A percentile compares a stretch with the other conserved stretches of the same genome.
Conservation (phyloP, 2,888 invertebrate genomes). For the Argyresthia albistria region DNA sequence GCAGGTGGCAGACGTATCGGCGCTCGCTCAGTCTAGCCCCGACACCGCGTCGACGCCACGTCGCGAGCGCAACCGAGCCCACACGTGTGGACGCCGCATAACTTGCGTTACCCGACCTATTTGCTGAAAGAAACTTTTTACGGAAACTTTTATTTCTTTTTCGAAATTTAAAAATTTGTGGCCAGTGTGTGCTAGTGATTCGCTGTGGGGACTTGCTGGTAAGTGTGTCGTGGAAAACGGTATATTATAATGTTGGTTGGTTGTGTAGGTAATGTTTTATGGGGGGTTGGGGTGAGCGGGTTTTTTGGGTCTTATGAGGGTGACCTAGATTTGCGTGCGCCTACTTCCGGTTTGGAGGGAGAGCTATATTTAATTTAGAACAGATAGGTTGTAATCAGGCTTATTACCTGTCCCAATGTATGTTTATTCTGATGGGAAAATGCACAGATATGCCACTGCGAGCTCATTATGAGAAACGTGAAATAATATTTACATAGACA, state of each 20-base stretch:
- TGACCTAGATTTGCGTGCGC: neutral
- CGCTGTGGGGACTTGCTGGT: neutral
- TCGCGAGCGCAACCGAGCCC: neutral
- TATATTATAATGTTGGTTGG: neutral
- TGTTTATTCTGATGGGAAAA: too few relatives aligned
- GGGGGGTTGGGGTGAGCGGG: neutral
- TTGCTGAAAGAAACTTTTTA: neutral
- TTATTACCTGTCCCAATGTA: too few relatives aligned
- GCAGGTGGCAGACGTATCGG: constrained; percentile 67
- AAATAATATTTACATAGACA: too few relatives aligned
- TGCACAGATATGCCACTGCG: too few relatives aligned
- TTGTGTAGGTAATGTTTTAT: neutral
- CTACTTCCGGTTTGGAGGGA: neutral
- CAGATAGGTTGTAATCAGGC: too few relatives aligned
- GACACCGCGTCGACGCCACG: constrained; percentile 23
- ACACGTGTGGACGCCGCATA: neutral
- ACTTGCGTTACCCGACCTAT: neutral
- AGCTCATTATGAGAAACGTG: too few relatives aligned
- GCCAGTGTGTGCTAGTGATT: neutral
- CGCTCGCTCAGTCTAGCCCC: constrained; percentile 63
- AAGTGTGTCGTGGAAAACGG: neutral
- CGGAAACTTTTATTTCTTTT: neutral
- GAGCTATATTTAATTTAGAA: too few relatives aligned
- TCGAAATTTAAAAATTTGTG: neutral
- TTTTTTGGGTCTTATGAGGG: neutral